Base-by-base conservation (phyloP, 2,888 invertebrate species). In the Drosophila atripex region DNA sequence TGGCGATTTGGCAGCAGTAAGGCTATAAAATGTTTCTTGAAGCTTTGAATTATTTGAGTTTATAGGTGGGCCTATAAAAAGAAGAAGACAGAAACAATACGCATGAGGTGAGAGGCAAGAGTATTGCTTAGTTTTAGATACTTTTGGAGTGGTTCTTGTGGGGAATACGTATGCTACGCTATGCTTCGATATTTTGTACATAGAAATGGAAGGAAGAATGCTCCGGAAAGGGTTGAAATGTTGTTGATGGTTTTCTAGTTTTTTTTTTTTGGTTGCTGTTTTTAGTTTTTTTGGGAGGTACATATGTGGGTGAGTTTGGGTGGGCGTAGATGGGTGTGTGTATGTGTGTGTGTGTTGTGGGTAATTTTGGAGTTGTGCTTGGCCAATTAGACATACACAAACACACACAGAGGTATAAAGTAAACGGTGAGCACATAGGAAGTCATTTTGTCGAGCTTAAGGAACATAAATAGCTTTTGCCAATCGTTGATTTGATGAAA, bases 41-140 rank as follows among this genome's bases (percentile, higher is more conserved):
- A 82, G 74, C 87, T 68, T 77, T 68, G 50, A 61, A 74, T 80
- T 73, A 74, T 80, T 73, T 68, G 73, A 54, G 75, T 46, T 51
- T 50, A 47, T 23, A 16, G 11, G 74, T 65, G 75, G 54, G 65
- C 80, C 85, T 80, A 78, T 80, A 63, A 78, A 80, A 75, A 72
- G 71, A 70, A 70, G 68, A 71, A 47, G 65, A 76, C 30, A 45
- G 11, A 70, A 85, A 78, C 69, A 76, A 69, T 78, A 82, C 52
- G 55, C 61, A 71, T 71, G 66, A 78, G 30, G 60, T 74, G 75
- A 82, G 57, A 54, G 52, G 59, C 72, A 78, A 51, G 54, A 52
- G 64, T 46, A 64, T 57, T 49, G 45, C 57, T 49, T 35, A 54
- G 61, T 45, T 18, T 50, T 6, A 43, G 43, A 39, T 52, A 16